phyloP scores from a whole-genome alignment of 1,140 invertebrate genomes.

The Batillaria attramentaria region DNA sequence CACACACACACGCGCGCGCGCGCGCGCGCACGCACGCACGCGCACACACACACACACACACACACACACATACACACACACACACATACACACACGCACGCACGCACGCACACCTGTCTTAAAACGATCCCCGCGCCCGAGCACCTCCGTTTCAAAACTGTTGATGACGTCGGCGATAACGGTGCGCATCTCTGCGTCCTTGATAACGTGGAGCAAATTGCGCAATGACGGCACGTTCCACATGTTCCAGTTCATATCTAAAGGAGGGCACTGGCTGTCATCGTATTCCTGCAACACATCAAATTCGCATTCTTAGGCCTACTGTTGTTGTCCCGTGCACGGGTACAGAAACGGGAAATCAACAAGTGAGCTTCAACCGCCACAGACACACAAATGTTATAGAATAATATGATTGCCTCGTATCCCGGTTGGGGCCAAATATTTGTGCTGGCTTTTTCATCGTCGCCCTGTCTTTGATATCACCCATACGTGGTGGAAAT shows the following conservation, averaged over 20 bases:
- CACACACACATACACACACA: background rate
- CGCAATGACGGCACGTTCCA: background rate
- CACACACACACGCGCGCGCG: background rate
- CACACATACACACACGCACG: background rate
- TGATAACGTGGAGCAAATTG: background rate
- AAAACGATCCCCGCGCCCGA: background rate
- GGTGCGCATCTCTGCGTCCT: background rate
- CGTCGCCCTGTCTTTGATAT: no score
- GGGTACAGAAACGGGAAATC: no score
- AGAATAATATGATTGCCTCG: no score
- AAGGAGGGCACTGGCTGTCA: background rate
- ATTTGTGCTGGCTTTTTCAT: no score
- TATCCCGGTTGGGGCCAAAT: no score
- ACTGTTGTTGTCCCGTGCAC: no score
- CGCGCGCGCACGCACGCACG: background rate
- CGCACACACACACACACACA: background rate
- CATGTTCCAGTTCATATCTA: background rate
- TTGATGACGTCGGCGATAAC: background rate
- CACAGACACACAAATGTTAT: no score
- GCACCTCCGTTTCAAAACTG: background rate
- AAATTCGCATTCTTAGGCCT: no score
- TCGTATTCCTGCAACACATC: conserved; percentile 5
- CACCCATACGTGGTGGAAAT: no score
- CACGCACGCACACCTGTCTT: background rate
- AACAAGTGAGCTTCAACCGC: no score